Base-by-base conservation (phyloP, 2,888 invertebrate species). In the Micoletzkya japonica region DNA sequence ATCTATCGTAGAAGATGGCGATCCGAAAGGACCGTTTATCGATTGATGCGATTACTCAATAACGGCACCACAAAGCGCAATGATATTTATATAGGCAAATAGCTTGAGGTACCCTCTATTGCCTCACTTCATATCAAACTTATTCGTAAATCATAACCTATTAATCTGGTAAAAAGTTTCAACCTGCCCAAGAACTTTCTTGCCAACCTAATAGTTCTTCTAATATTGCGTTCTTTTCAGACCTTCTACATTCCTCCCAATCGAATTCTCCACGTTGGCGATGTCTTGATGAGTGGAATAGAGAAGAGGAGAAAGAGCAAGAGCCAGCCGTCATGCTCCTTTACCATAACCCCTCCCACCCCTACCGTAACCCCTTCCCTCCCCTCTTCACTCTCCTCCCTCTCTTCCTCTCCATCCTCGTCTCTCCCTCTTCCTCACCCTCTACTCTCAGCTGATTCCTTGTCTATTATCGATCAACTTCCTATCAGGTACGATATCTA, bases 241-340 rank as follows among this genome's bases (percentile, higher is more conserved):
- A 94, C 93, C 2, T 92, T 95, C 73, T 93, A 93, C 87, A 94
- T 95, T 73, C 95, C 96, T 28, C 95, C 96, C 94, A 98, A 98
- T 88, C 93, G 93, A 87, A 95, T 98, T 82, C 93, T 97, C 66
- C 76, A 70, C 74, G 92, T 91, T 91, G 94, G 94, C 82, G 92
- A 94, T 84, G 75, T 86, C 20, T 58, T 79, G 44, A 79, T 85
- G 74, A 66, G 74, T 20, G 50, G 34, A 17, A 63, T 28, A 1
- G 58, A 58, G 28, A 68, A 70, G 70, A 39, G 28, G 37, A 60
- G 39, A 30, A 26, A n/a, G n/a, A n/a, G n/a, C n/a, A n/a, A n/a
- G n/a, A n/a, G n/a, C n/a, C n/a, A n/a, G n/a, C n/a, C n/a, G n/a
- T n/a, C n/a, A n/a, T n/a, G n/a, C n/a, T n/a, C n/a, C n/a, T n/a